Conservation (phyloP, 2,888 invertebrate genomes). For the Automeris io region DNA sequence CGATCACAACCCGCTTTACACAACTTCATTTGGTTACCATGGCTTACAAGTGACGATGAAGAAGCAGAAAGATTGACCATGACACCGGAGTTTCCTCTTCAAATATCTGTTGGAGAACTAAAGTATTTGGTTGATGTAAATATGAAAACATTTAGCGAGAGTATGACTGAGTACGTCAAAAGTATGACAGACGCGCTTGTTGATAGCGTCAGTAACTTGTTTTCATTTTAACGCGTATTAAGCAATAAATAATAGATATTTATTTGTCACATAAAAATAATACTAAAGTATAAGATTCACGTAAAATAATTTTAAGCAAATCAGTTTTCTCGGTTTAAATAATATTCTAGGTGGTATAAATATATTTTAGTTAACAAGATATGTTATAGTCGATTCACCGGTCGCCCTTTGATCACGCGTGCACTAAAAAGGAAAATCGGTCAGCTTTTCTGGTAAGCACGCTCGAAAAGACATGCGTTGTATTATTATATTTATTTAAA, state of each 20-base stretch:
- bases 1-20: conserved; percentile 31
- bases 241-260: conserved; percentile 1
- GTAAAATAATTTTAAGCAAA: not conserved
- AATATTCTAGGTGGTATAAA: conserved; percentile 17
- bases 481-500: conserved; percentile 15
- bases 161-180: conserved; percentile 25
- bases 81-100: conserved; percentile 31
- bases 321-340: not conserved
- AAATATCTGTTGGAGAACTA: conserved; percentile 29
- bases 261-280: not conserved
- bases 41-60: conserved; percentile 31
- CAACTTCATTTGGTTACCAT: conserved; percentile 36
- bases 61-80: conserved; percentile 16
- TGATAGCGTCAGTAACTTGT: conserved; percentile 26
- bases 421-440: conserved; percentile 64
- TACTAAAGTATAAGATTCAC: not conserved
- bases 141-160: conserved; percentile 28
- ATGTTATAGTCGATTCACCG: conserved; percentile 44
- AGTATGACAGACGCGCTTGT: conserved; percentile 28
- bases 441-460: conserved; percentile 44
- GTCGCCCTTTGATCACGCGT: conserved; percentile 60
- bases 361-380: conserved; percentile 48
- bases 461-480: conserved; percentile 32
- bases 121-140: conserved; percentile 35
- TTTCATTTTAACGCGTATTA: conserved; percentile 20